A percentile compares a stretch with the other conserved stretches of the same genome.
These are phyloP conservation scores for Myripristis jacobus DNA, from an alignment of 2,797 vertebrate species.

Conservation along the genomic window DNA sequence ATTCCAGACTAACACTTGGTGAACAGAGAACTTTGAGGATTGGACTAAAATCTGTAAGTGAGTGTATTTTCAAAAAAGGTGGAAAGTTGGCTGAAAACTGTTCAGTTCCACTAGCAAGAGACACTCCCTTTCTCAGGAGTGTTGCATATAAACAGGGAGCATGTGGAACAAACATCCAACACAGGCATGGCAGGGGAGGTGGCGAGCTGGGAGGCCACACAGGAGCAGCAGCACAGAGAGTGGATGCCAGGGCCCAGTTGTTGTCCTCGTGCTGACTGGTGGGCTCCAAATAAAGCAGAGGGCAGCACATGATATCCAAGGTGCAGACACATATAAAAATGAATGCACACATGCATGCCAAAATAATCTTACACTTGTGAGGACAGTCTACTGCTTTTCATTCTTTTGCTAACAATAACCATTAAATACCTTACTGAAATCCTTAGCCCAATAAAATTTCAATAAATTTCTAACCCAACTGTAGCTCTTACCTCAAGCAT, in stretches of 20 bases:
- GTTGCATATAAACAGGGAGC: slow-evolving; percentile 42
- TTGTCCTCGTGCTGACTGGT: slow-evolving; percentile 55
- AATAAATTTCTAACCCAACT: too few relatives aligned
- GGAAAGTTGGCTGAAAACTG: slow-evolving; percentile 21
- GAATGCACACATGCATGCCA: slow-evolving; percentile 29
- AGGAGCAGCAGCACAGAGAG: slow-evolving; percentile 38
- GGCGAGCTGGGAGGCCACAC: slow-evolving; percentile 29
- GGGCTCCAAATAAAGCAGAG: slow-evolving; percentile 72
- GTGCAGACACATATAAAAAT: slow-evolving; percentile 54
- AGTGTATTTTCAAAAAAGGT: slow-evolving; percentile 12
- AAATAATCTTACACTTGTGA: background rate
- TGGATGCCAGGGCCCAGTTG: slow-evolving; percentile 55
- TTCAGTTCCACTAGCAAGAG: slow-evolving; percentile 10
- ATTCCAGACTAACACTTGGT: background rate
- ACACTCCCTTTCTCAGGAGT: slow-evolving; percentile 38
- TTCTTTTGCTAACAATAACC: background rate
- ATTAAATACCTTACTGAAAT: too few relatives aligned
- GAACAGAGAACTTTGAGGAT: slow-evolving; percentile 3
- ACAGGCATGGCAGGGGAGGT: slow-evolving; percentile 2
- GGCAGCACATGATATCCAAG: slow-evolving; percentile 66
- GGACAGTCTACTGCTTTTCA: background rate
- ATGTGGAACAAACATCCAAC: slow-evolving; percentile 55
- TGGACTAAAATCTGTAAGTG: background rate
- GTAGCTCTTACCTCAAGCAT: background rate
- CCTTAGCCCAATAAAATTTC: background rate